These are phyloP conservation scores for Alligator mississippiensis DNA, from an alignment of 2,113 vertebrate genomes.

Conservation along the genomic window DNA sequence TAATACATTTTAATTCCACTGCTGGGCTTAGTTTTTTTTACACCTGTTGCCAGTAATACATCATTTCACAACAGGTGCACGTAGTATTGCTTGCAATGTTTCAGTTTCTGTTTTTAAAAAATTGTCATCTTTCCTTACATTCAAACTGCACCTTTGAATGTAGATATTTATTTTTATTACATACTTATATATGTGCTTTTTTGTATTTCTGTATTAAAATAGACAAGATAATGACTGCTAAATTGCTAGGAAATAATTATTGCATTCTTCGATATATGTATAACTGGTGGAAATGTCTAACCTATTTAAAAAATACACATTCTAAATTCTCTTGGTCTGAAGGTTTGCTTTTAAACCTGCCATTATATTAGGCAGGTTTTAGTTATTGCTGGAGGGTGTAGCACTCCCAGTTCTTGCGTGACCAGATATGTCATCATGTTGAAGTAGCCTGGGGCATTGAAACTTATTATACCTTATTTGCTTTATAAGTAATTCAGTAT, in stretches of 20 bases:
- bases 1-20: constrained; percentile 32
- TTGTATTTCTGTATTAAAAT: too few species aligned
- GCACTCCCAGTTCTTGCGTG: constrained; percentile 77
- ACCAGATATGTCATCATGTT: constrained; percentile 77
- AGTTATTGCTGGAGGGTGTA: constrained; percentile 75
- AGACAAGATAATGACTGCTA: background rate
- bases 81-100: background rate
- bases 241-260: background rate
- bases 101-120: background rate
- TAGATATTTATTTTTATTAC: background rate
- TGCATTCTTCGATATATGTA: constrained; percentile 1
- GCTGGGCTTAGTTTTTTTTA: constrained; percentile 31
- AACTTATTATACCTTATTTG: constrained; percentile 79
- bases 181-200: background rate
- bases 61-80: constrained; percentile 61
- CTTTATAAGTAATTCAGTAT: constrained; percentile 77
- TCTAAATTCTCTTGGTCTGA: constrained; percentile 71
- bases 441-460: constrained; percentile 75
- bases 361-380: constrained; percentile 73
- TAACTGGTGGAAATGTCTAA: constrained; percentile 58
- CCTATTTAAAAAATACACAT: constrained; percentile 63
- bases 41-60: constrained; percentile 59
- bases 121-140: background rate
- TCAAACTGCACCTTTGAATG: rapidly evolving
- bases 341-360: constrained; percentile 77